Conservation (phyloP, 2,888 invertebrate genomes). For the Drosophila sordidapex region DNA sequence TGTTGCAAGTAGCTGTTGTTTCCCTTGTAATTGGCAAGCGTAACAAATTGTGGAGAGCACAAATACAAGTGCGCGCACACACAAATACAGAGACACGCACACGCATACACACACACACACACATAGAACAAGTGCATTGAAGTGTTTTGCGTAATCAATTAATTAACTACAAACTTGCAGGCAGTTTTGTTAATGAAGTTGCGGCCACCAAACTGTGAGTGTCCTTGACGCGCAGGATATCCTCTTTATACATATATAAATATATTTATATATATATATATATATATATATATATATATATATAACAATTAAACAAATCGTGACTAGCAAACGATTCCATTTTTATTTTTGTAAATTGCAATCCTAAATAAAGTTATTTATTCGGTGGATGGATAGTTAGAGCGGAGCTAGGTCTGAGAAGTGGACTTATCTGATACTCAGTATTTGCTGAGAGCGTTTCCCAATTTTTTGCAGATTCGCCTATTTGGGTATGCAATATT, state of each 20-base stretch:
- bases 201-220: conserved; percentile 26
- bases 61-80: conserved; percentile 10
- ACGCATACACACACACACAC: background rate
- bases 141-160: conserved; percentile 73
- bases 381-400: background rate
- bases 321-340: background rate
- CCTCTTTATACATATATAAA: background rate
- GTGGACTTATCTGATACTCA: background rate
- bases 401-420: background rate
- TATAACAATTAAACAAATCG: background rate
- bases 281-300: background rate
- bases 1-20: conserved; percentile 34
- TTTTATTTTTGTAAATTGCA: background rate
- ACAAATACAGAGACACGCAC: conserved; percentile 2
- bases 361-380: background rate
- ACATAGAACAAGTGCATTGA: conserved; percentile 53
- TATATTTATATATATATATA: background rate
- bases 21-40: conserved; percentile 65
- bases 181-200: conserved; percentile 68
- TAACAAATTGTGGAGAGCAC: conserved; percentile 57
- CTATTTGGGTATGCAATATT: background rate
- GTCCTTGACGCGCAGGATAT: background rate
- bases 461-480: background rate
- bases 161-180: conserved; percentile 69
- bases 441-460: background rate